phyloP scores from a whole-genome alignment of 2,113 vertebrate genomes.

The Lichenostomus cassidix region DNA sequence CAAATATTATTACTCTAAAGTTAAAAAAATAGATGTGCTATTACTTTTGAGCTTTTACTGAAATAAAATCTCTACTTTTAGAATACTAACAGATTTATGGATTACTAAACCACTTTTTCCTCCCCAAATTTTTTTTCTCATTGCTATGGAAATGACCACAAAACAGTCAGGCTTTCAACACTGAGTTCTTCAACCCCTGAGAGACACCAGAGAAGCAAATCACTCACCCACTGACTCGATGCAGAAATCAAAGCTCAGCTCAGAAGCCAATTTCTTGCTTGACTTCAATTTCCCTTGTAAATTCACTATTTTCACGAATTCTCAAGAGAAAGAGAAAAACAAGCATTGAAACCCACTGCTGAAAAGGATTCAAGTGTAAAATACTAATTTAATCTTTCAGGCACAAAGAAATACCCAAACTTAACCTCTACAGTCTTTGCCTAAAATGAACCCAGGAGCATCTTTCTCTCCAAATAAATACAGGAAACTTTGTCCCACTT shows the following conservation, averaged over 20 bases:
- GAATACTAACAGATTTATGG: not conserved
- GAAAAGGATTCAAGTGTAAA: not conserved
- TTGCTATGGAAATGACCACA: not conserved
- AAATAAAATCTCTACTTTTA: not conserved
- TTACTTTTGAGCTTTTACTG: not conserved
- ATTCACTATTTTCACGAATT: conserved; percentile 98
- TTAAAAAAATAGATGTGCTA: not conserved
- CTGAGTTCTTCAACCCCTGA: not conserved
- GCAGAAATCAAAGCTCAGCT: conserved; percentile 96
- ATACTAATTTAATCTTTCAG: not conserved
- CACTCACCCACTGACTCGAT: conserved; percentile 94
- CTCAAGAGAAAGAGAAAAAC: conserved; percentile 68
- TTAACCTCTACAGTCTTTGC: not conserved
- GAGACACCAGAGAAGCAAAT: not conserved
- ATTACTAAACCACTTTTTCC: not conserved
- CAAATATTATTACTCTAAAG: not conserved
- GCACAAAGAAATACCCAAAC: not conserved
- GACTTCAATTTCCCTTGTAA: conserved; percentile 95
- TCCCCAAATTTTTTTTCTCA: not conserved
- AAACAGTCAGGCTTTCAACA: not conserved
- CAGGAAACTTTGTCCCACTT: fast-evolving
- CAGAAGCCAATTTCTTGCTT: conserved; percentile 96
- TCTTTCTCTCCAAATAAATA: not conserved
- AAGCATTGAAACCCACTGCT: not conserved
- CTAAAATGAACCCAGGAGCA: not conserved